These are phyloP conservation scores for Muscicapa comitata DNA, from an alignment of 2,797 vertebrate species.

Conservation along the genomic window DNA sequence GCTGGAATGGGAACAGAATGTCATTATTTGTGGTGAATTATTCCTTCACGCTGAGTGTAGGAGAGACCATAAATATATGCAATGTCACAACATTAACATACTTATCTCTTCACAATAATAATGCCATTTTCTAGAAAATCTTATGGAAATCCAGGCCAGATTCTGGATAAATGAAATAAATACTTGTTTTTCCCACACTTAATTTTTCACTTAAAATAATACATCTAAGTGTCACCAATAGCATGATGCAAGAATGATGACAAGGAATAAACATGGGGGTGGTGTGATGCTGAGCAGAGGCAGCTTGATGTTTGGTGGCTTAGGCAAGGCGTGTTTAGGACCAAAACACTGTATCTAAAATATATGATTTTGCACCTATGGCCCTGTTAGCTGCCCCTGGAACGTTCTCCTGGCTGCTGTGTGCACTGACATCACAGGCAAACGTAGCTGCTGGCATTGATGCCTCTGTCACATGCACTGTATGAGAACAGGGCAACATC, in stretches of 20 bases:
- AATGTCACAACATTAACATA: not conserved
- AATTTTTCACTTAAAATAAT: not conserved
- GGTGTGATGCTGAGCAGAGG: not conserved
- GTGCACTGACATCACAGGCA: not conserved
- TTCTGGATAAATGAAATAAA: not conserved
- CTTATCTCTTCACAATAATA: not conserved
- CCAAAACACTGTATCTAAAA: not conserved
- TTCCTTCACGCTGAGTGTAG: not conserved
- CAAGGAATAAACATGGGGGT: not conserved
- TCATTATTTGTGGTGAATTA: not conserved
- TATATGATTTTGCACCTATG: not conserved
- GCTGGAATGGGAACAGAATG: not conserved
- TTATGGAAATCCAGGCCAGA: not conserved
- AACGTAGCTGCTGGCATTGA: not conserved
- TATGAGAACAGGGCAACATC: constrained; percentile 30
- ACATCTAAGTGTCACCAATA: not conserved
- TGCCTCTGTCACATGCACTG: not conserved
- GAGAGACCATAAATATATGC: not conserved
- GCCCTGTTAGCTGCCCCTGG: not conserved
- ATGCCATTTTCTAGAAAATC: not conserved
- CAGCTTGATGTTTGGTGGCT: not conserved
- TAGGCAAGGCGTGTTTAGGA: not conserved
- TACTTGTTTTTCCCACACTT: not conserved
- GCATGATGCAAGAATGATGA: not conserved
- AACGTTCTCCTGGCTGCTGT: not conserved